Conservation (phyloP, 2,113 vertebrate genomes). For the Machaerirhynchus nigripectus region DNA sequence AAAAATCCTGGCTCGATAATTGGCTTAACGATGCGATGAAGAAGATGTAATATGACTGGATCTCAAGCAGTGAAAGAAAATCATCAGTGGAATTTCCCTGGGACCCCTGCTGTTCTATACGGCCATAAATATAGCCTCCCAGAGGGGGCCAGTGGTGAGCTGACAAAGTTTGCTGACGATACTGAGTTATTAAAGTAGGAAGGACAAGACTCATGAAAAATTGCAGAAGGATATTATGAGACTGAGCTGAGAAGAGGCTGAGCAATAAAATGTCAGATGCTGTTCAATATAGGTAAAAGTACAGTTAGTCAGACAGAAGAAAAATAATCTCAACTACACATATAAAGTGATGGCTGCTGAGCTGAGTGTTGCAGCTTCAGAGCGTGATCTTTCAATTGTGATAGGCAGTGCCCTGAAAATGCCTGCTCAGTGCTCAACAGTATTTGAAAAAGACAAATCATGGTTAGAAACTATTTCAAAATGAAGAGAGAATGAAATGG, state of each 20-base stretch:
- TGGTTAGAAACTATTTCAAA: neutral
- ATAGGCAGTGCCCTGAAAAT: neutral
- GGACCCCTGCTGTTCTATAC: neutral
- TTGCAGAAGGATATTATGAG: constrained; percentile 22
- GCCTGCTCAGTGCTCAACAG: neutral
- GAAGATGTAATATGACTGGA: neutral
- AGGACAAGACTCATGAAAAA: constrained; percentile 40
- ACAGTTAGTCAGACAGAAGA: constrained; percentile 6
- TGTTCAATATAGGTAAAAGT: constrained; percentile 20
- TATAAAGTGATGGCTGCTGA: neutral
- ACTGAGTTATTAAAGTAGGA: constrained; percentile 27
- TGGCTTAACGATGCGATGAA: neutral
- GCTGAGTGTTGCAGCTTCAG: neutral
- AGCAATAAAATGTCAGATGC: constrained; percentile 24
- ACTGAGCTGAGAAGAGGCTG: neutral
- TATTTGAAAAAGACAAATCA: neutral
- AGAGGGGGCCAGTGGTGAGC: neutral
- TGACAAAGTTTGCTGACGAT: neutral
- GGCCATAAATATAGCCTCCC: constrained; percentile 12
- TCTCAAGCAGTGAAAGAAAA: constrained; percentile 5
- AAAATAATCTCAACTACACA: neutral
- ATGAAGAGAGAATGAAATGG: neutral
- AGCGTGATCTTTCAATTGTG: neutral
- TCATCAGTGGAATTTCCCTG: neutral
- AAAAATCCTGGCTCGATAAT: neutral